Evolutionary conservation across 1,140 invertebrate species (phyloP), one percentile per base, ranked within the genome.

Genomic region (Oryzaephilus surinamensis): DNA sequence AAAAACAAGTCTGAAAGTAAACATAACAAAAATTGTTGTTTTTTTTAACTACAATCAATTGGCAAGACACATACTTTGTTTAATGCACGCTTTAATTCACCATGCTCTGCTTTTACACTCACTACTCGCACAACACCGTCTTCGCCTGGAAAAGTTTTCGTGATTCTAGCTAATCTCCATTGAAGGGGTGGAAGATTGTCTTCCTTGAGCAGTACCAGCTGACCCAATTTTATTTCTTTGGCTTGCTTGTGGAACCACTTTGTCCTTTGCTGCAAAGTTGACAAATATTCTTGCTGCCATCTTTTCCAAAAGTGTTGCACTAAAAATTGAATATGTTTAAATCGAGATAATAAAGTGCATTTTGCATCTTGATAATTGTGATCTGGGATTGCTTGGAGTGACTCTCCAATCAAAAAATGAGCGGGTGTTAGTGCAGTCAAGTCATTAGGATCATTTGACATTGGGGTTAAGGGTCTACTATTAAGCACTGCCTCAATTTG

Each of bases 361-460:
- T 13, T 55, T 39, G 46, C 46, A 54, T 24, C 45, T 13, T 12
- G 30, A 29, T 21, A 51, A 30, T 20, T 38, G 36, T 34, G 23
- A n/a, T 24, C 23, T 24, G 11, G 2, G 28, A 12, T 0, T 2
- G 49, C 18, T 6, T 35, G 49, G 2, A 58, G 36, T 14, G 54
- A 42, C 14, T 38, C 26, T 6, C 60, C 60, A 33, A 60, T 61
- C 6, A 64, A 36, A 38, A 64, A 64, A 45, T 64, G 58, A 10
- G 41, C 58, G 17, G 62, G 56, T 14, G 58, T 57, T 3, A 57
- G 32, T 0, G n/a, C 12, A 7, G 12, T 8, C 6, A 33, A 10
- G 28, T 61, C 57, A 35, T 54, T 44, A 18, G 48, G 38, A 36
- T 55, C 45, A 15, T 24, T 38, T 7, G 46, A 46, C 11, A 59